These are phyloP conservation scores for Babylonia areolata DNA, from an alignment of 1,140 invertebrate species.

Conservation along the genomic window DNA sequence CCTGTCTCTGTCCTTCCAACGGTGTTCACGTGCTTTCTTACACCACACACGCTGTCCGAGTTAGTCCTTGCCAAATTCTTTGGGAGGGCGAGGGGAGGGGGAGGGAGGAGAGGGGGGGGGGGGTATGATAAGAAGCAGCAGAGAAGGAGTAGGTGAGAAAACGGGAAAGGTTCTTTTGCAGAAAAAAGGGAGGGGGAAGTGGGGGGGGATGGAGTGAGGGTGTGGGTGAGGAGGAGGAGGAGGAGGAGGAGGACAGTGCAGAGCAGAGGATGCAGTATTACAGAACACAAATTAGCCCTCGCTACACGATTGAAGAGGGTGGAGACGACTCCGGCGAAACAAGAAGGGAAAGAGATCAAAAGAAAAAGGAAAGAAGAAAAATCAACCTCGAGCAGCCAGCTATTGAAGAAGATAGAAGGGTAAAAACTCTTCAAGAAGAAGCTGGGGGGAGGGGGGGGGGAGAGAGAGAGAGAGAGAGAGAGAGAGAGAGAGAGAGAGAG, in stretches of 20 bases:
- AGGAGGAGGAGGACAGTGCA: neutral
- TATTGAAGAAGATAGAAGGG: slow-evolving; percentile 3
- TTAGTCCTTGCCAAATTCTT: neutral
- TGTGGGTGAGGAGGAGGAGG: neutral
- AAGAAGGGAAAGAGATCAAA: neutral
- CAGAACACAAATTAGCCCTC: slow-evolving; percentile 38
- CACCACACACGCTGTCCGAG: neutral
- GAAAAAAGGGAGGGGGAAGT: neutral
- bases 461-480: slow-evolving; percentile 11
- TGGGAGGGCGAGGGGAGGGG: neutral
- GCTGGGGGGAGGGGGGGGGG: neutral
- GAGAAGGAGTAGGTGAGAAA: too few relatives aligned
- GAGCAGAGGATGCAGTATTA: slow-evolving; percentile 11
- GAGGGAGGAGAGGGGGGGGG: neutral
- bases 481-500: neutral
- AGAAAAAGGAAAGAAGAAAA: neutral
- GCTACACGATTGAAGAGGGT: slow-evolving; percentile 8
- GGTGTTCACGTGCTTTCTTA: slow-evolving; percentile 10
- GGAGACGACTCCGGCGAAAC: neutral
- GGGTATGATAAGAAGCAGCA: too few relatives aligned
- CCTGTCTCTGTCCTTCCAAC: too few relatives aligned
- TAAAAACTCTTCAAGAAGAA: slow-evolving; percentile 8
- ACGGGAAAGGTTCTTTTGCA: too few relatives aligned
- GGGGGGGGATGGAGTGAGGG: neutral
- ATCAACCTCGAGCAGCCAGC: neutral